Evolutionary conservation across 2,888 invertebrate genomes (phyloP).

Genomic region (Oligia latruncula): DNA sequence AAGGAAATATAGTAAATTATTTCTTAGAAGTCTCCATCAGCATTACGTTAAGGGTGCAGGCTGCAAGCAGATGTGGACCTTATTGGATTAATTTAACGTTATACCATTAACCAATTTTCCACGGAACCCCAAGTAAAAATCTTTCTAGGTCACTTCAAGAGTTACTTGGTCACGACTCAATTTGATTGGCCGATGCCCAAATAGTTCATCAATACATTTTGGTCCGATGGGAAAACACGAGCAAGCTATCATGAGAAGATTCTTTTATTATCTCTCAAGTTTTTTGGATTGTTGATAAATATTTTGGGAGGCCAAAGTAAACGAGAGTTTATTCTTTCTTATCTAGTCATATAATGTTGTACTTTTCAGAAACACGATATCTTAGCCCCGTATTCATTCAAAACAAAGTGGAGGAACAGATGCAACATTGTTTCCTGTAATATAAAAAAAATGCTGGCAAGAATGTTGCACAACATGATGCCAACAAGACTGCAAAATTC

Average conservation of each 20-base stretch:
- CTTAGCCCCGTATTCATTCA: neutral
- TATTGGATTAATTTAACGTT: constrained; percentile 21
- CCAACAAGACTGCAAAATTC: neutral
- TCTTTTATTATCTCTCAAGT: constrained; percentile 33
- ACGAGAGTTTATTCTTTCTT: neutral
- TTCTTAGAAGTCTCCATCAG: constrained; percentile 5
- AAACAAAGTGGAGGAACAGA: neutral
- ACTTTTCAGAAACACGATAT: neutral
- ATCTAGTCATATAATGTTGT: neutral
- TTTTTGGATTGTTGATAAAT: constrained; percentile 24
- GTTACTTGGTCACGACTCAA: constrained; percentile 38
- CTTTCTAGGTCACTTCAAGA: constrained; percentile 37
- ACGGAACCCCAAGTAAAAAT: constrained; percentile 25
- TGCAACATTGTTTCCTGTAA: neutral
- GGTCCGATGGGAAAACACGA: constrained; percentile 41
- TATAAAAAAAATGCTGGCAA: neutral
- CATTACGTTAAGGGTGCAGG: neutral
- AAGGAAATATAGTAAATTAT: constrained; percentile 15
- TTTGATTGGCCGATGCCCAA: constrained; percentile 65
- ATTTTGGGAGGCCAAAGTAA: constrained; percentile 1
- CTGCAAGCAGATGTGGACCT: constrained; percentile 6
- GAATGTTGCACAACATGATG: neutral
- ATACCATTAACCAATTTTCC: constrained; percentile 18
- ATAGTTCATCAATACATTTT: constrained; percentile 63
- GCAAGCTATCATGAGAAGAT: constrained; percentile 54